Evolutionary conservation across 2,113 vertebrate genomes (phyloP).

Genomic region (Zosterops japonicus): DNA sequence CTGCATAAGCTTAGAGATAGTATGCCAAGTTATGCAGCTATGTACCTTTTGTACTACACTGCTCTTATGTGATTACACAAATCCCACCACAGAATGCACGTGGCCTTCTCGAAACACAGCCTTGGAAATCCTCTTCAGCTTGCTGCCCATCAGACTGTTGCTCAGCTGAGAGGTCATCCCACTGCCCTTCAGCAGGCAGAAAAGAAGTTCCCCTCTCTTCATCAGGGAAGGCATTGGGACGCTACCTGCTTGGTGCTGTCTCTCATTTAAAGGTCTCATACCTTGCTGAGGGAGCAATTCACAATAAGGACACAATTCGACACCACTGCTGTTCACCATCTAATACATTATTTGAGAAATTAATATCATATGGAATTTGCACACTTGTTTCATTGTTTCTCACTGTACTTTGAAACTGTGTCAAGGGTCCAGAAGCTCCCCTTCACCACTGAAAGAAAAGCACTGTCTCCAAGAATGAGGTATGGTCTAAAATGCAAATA

Average conservation of each 20-base stretch:
- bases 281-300: background rate
- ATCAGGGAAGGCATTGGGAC: too few species aligned
- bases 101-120: background rate
- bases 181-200: background rate
- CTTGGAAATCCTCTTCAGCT: background rate
- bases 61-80: background rate
- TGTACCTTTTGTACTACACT: background rate
- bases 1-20: background rate
- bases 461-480: rapidly evolving
- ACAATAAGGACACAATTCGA: background rate
- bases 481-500: background rate
- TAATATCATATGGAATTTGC: background rate
- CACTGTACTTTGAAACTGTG: background rate
- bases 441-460: background rate
- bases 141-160: background rate
- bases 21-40: background rate
- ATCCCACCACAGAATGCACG: background rate
- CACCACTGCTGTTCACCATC: background rate
- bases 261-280: background rate
- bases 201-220: background rate
- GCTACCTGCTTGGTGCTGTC: background rate
- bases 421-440: background rate
- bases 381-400: background rate
- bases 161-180: background rate
- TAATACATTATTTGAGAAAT: background rate